These are phyloP conservation scores for Ibycter americanus DNA, from an alignment of 2,797 vertebrate species.

Conservation along the genomic window DNA sequence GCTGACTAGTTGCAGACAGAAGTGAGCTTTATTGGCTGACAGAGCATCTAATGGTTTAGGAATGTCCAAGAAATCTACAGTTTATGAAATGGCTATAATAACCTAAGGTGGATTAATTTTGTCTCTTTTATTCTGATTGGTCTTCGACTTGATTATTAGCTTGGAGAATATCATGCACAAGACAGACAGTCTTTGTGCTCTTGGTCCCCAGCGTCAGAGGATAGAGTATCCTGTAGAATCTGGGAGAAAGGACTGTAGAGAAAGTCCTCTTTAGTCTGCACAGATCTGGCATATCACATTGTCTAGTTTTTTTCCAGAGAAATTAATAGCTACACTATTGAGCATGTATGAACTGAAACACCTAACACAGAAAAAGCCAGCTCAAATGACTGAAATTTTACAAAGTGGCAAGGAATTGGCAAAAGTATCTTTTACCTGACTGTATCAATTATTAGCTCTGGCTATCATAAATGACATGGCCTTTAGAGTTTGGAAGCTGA, in stretches of 20 bases:
- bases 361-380: background rate
- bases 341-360: background rate
- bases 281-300: background rate
- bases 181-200: background rate
- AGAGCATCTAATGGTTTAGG: background rate
- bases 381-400: background rate
- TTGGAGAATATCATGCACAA: background rate
- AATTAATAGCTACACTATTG: background rate
- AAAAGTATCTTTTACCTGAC: background rate
- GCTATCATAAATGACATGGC: background rate
- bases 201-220: background rate
- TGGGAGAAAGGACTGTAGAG: background rate
- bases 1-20: background rate
- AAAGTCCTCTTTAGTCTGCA: background rate
- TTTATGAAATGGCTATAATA: background rate
- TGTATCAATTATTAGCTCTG: background rate
- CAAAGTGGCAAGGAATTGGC: background rate
- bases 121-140: background rate
- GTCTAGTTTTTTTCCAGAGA: background rate
- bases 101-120: background rate
- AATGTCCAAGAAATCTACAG: background rate
- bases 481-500: background rate
- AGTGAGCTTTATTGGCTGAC: background rate
- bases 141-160: background rate
- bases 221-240: background rate